These are phyloP conservation scores for Drosophila conformis DNA, from an alignment of 2,888 invertebrate species.

Conservation along the genomic window DNA sequence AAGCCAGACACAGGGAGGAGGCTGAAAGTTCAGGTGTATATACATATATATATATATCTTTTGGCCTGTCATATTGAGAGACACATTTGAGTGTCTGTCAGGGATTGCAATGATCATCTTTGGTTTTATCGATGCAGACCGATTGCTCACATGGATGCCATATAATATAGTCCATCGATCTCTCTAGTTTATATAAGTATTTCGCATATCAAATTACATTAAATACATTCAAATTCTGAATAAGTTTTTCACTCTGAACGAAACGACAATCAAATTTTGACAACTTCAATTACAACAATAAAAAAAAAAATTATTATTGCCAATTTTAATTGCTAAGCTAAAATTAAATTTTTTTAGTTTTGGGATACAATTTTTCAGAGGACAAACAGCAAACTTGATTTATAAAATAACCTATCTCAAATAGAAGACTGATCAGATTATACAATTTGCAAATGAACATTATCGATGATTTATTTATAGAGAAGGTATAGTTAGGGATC, in stretches of 20 bases:
- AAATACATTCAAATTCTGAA: not conserved
- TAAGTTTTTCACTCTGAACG: not conserved
- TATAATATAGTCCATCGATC: not conserved
- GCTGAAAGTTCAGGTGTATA: conserved; percentile 6
- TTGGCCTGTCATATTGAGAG: not conserved
- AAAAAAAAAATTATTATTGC: not conserved
- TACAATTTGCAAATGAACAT: not conserved
- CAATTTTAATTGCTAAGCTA: too few relatives aligned
- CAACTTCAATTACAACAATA: not conserved
- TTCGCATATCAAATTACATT: not conserved
- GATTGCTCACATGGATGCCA: not conserved
- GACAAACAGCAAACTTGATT: not conserved
- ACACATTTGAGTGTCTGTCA: not conserved
- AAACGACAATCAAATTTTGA: too few relatives aligned
- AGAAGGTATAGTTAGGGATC: not conserved
- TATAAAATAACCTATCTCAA: not conserved
- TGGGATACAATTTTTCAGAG: not conserved
- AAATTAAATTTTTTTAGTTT: not conserved
- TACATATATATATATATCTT: not conserved
- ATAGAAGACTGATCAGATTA: not conserved
- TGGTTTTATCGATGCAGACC: not conserved
- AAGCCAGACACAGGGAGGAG: conserved; percentile 10
- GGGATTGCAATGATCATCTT: not conserved
- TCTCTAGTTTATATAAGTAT: not conserved
- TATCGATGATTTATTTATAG: not conserved